Conservation (phyloP, 2,113 vertebrate species). For the Perognathus longimembris region DNA sequence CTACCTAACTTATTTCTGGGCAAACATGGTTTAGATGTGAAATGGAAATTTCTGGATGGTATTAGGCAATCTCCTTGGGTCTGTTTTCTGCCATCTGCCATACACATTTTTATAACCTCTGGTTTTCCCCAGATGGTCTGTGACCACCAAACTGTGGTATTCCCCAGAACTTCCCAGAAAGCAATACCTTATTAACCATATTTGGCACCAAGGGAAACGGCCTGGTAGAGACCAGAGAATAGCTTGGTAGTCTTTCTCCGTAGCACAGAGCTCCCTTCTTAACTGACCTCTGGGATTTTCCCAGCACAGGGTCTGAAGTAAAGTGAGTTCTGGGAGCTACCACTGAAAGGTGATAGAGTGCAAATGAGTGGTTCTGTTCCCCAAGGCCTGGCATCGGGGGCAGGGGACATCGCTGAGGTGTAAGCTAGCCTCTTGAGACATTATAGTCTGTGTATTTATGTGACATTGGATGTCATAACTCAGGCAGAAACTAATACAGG, state of each 20-base stretch:
- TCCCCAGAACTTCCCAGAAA: neutral
- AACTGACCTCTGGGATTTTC: neutral
- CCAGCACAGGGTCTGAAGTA: neutral
- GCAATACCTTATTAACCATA: neutral
- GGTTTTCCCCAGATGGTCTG: neutral
- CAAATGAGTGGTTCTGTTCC: neutral
- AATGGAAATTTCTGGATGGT: rapidly evolving
- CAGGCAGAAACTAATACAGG: neutral
- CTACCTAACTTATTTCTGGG: neutral
- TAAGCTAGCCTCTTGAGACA: constrained; percentile 14
- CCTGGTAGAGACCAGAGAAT: neutral
- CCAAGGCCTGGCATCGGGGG: neutral
- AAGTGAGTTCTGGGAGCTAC: neutral
- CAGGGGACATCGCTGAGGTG: neutral
- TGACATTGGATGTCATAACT: neutral
- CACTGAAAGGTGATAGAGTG: constrained; percentile 31
- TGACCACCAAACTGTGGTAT: neutral
- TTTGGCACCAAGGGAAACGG: neutral
- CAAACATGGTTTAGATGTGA: neutral
- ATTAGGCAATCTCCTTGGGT: neutral
- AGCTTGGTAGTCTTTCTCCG: neutral
- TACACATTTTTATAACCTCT: neutral
- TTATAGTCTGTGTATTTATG: constrained; percentile 25
- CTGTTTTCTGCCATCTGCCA: neutral
- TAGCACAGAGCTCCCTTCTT: neutral